A percentile compares a stretch with the other conserved stretches of the same genome.
These are phyloP conservation scores for Nothobranchius furzeri DNA, from an alignment of 2,113 vertebrate species.

Conservation along the genomic window DNA sequence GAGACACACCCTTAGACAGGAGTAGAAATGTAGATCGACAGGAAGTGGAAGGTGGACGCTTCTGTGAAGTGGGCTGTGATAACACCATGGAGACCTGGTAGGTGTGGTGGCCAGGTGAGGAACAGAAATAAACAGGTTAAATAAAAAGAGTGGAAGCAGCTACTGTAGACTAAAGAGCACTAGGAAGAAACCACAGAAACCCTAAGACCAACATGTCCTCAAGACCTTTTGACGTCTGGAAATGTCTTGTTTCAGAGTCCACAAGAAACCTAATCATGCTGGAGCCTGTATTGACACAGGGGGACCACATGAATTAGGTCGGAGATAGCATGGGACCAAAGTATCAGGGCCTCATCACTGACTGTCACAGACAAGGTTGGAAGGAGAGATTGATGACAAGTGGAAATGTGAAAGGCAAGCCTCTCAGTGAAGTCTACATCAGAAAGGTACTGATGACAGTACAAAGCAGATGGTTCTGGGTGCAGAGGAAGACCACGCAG, in stretches of 20 bases:
- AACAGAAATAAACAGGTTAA: neutral
- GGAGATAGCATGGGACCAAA: too few relatives aligned
- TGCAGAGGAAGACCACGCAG: too few relatives aligned
- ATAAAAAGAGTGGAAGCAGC: neutral
- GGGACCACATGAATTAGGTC: neutral
- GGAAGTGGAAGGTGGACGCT: neutral
- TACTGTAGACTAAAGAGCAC: too few relatives aligned
- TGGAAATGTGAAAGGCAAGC: too few relatives aligned
- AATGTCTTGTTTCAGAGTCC: neutral
- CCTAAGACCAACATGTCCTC: neutral
- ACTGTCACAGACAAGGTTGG: neutral
- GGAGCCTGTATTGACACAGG: neutral
- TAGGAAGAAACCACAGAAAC: neutral
- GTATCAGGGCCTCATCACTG: too few relatives aligned
- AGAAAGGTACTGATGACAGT: too few relatives aligned
- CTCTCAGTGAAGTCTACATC: too few relatives aligned
- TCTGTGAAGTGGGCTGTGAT: too few relatives aligned
- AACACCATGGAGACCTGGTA: neutral
- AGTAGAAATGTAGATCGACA: neutral
- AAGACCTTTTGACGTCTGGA: too few relatives aligned
- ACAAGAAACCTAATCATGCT: neutral
- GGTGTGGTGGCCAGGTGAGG: neutral
- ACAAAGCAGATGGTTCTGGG: too few relatives aligned
- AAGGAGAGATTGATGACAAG: neutral
- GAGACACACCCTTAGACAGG: neutral